Evolutionary conservation across 2,888 invertebrate species (phyloP).

Genomic region (Callinectes sapidus): DNA sequence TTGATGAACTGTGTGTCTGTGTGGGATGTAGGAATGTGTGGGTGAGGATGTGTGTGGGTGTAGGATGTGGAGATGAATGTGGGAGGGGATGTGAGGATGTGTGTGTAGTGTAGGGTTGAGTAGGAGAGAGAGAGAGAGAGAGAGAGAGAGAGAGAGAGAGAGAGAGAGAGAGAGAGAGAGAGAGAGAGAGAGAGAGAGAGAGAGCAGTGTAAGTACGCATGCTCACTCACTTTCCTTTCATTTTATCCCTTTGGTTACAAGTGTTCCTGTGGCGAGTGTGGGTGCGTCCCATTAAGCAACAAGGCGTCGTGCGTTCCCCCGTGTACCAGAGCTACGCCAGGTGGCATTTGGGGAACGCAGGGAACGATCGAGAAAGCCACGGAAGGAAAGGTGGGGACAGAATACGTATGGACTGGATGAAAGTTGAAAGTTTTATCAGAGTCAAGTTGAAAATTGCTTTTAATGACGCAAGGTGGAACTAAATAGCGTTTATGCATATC

Average conservation of each 20-base stretch:
- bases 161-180: slow-evolving; percentile 25
- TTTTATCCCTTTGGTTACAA: not conserved
- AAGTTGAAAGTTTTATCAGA: not conserved
- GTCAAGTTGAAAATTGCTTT: not conserved
- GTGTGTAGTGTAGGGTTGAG: not conserved
- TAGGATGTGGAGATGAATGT: not conserved
- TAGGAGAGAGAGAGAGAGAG: slow-evolving; percentile 6
- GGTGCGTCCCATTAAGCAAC: not conserved
- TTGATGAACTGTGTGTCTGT: slow-evolving; percentile 23
- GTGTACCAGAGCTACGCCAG: not conserved
- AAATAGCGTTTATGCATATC: not conserved
- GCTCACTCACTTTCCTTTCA: not conserved
- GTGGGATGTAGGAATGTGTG: not conserved
- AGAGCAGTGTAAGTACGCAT: not conserved
- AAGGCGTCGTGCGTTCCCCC: not conserved
- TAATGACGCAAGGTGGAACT: not conserved
- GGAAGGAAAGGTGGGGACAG: not conserved
- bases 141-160: slow-evolving; percentile 8
- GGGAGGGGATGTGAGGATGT: not conserved
- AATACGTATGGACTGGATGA: not conserved
- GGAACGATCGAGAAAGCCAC: not conserved
- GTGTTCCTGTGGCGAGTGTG: not conserved
- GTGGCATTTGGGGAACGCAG: not conserved
- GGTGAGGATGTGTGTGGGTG: slow-evolving; percentile 29
- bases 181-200: slow-evolving; percentile 20